Base-by-base conservation (phyloP, 2,888 invertebrate species). In the Trichogramma dendrolimi region DNA sequence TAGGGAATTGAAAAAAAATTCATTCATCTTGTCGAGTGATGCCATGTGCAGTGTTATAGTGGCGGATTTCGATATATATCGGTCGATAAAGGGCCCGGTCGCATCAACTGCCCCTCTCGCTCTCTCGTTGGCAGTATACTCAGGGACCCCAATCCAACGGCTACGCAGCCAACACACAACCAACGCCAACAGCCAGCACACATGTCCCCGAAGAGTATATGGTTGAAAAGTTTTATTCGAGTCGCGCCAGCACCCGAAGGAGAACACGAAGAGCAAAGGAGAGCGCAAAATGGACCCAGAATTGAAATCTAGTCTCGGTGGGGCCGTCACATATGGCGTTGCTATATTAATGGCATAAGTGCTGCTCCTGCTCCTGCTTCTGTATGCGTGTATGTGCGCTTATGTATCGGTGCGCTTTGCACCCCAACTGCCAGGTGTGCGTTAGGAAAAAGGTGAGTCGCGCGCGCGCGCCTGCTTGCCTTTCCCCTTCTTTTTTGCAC, bases 291-390 rank as follows among this genome's bases (percentile, higher is more conserved):
- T 77, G 75, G 76, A 77, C 75, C 75, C 75, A 73, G 67, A 68
- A 46, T 11, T 27, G 51, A 61, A 63, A 71, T 73, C 74, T 73
- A 75, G 78, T 78, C 78, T 72, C 77, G 75, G 78, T 78, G 78
- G 78, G 78, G 78, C 77, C 75, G 70, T 64, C 65, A 73, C 77
- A 76, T 76, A 76, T 76, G 76, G 74, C 73, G 72, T 70, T 67
- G 67, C 69, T 61, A 43, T 14, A 55, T 44, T 43, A 40, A 38
- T 14, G 43, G 27, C 27, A 27, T 27, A 27, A 27, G 27, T 27
- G 27, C 27, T 27, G 27, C 27, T 27, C 27, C 27, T 27, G 27
- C 27, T 27, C 27, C 27, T 27, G 27, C 14, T 14, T 27, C 1
- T 27, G 27, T 27, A 27, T 27, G n/a, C 54, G 41, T n/a, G 10